These are phyloP conservation scores for Python bivittatus DNA, from an alignment of 2,113 vertebrate species.

Conservation along the genomic window DNA sequence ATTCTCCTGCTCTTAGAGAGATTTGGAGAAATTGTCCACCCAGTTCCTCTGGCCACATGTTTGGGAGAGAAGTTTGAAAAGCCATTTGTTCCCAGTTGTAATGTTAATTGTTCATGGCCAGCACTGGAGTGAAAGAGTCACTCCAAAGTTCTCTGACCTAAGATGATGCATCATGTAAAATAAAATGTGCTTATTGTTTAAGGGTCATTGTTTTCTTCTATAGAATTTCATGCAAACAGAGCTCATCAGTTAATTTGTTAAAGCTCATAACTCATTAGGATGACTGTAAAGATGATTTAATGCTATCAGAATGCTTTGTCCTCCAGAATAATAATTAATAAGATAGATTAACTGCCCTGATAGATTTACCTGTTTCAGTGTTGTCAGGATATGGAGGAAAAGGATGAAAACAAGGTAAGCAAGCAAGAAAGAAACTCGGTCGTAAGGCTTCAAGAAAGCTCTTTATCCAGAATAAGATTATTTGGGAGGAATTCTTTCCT, in stretches of 20 bases:
- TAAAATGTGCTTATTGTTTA: neutral
- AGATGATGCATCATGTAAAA: neutral
- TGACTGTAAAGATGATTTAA: neutral
- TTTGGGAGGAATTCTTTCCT: neutral
- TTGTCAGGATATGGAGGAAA: neutral
- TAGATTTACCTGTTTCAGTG: neutral
- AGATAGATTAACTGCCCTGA: neutral
- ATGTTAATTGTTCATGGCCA: neutral
- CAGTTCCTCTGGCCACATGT: neutral
- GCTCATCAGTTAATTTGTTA: neutral
- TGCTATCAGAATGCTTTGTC: neutral
- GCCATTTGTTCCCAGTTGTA: neutral
- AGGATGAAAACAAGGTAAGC: neutral
- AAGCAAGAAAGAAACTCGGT: neutral
- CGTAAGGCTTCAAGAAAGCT: neutral
- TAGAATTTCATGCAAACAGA: neutral
- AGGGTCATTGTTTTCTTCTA: neutral
- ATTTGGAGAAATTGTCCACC: neutral
- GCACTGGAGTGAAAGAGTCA: neutral
- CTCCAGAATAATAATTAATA: neutral
- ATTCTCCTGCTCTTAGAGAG: neutral
- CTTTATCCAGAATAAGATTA: neutral
- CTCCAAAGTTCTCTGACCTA: neutral
- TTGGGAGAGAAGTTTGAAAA: neutral
- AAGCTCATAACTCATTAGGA: neutral